Evolutionary conservation across 1,140 invertebrate genomes (phyloP).

Genomic region (Leptinotarsa lineolata): DNA sequence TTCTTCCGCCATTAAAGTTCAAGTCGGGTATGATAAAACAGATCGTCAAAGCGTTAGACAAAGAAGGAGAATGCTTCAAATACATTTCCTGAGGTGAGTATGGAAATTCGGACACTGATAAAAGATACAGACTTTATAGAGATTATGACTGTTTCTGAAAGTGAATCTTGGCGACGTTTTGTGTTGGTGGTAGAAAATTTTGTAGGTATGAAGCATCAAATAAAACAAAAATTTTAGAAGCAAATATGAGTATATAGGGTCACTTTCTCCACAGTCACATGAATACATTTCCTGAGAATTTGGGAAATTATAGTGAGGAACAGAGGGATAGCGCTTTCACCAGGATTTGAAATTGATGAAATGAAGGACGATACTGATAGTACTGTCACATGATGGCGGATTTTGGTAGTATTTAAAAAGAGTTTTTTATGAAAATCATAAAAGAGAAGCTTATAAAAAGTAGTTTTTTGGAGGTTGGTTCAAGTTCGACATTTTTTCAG

Average conservation of each 20-base stretch:
- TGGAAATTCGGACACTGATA: conserved; percentile 41
- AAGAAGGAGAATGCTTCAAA: conserved; percentile 11
- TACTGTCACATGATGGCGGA: conserved; percentile 17
- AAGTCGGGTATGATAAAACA: conserved; percentile 46
- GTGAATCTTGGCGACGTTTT: conserved; percentile 24
- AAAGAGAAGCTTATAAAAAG: too few species aligned
- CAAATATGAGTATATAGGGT: conserved; percentile 18
- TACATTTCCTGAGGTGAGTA: conserved; percentile 34
- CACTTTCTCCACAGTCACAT: conserved; percentile 18
- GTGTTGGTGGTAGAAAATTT: conserved; percentile 29
- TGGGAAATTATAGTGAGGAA: background rate
- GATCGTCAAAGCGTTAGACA: conserved; percentile 30
- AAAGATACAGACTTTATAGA: conserved; percentile 6
- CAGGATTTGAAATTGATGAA: conserved; percentile 40
- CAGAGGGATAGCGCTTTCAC: conserved; percentile 45
- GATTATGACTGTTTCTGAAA: background rate
- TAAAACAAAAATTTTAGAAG: conserved; percentile 28
- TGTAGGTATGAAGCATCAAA: conserved; percentile 27
- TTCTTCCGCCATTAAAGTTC: conserved; percentile 52
- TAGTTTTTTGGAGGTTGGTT: too few species aligned
- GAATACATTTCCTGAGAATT: conserved; percentile 17
- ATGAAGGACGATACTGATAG: conserved; percentile 24
- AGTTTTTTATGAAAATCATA: too few species aligned
- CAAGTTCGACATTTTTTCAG: too few species aligned
- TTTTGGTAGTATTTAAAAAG: conserved; percentile 10